Evolutionary conservation across 2,888 invertebrate species (phyloP), one percentile per base, ranked within the genome.

Genomic region (Melieria omissa): DNA sequence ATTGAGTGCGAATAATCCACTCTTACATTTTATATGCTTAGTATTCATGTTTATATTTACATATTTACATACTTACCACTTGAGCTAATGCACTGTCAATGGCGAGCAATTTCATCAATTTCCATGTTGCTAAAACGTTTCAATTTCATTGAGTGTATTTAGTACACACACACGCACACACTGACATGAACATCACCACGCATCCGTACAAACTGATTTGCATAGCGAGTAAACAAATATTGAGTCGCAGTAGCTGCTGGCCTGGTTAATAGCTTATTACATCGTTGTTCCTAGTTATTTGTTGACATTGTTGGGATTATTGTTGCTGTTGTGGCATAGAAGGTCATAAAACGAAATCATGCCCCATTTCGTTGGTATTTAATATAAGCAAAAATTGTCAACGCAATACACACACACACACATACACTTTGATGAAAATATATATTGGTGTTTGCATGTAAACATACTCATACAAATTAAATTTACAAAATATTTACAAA

Each of bases 301-400:
- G n/a, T 14, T 5, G 29, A 47, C 42, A 65, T 60, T 12, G 9
- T 29, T 14, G 12, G 14, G 14, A 29, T 29, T 29, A 29, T 29
- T 29, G 29, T 29, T 29, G 29, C 29, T 29, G 29, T 29, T 29
- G 29, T 29, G 29, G 29, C 29, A 29, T 29, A 62, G 61, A 69
- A 73, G 72, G 72, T 71, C 74, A 74, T 73, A 73, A 73, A 73
- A 71, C 57, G 60, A 71, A 72, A 69, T 52, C 61, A 65, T 49
- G 57, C 62, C 52, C 71, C 49, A 69, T 71, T 74, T 73, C 61
- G n/a, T 64, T 58, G 60, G 9, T 55, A 71, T 73, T 70, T 62
- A 71, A 65, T 68, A 65, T 71, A 71, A 62, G 71, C 68, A 73
- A 74, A 71, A 73, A 67, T 60, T 60, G n/a, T 41, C 42, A 52